Base-by-base conservation (phyloP, 1,140 invertebrate species). In the Camponotus vicinus region DNA sequence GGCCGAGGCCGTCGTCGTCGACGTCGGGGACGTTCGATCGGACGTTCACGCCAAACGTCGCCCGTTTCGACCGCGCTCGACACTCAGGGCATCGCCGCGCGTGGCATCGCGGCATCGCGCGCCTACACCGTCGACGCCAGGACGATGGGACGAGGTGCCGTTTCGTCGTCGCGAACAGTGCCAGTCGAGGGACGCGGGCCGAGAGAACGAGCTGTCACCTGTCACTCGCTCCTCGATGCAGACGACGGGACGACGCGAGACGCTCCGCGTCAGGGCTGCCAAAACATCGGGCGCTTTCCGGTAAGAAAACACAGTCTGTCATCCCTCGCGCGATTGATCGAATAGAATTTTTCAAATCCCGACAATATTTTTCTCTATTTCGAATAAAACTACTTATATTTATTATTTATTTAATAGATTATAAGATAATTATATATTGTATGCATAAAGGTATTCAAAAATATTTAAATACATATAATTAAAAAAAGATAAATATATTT, bases 181-280 rank as follows among this genome's bases (percentile, higher is more conserved):
- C 27, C 27, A 27, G 27, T 27, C 27, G 27, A 27, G 11, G 2
- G 42, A 45, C 42, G 11, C 42, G 42, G 0, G 42, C 7, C 9
- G 42, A 45, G 42, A 45, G 42, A 45, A 45, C 42, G 42, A 45
- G 42, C 42, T 45, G 75, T 63, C 90, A 93, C 82, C 92, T 93
- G 92, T 93, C 92, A 93, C 86, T 92, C 89, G 88, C 86, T 76
- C 86, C 85, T 89, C 86, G 86, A 90, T 90, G 92, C 92, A 93
- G 91, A 91, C 90, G 90, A 90, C 87, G 85, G 79, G 70, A 85
- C 83, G 79, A 88, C 80, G 88, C 84, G 89, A 42, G 78, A 88
- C 69, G 63, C 32, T 64, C 37, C 59, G 66, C 52, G 71, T 5
- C 88, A 90, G 73, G 71, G 32, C 27, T 78, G 55, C 88, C 84